Conservation (phyloP, 2,797 vertebrate genomes). For the Phrynocephalus guinanensis region DNA sequence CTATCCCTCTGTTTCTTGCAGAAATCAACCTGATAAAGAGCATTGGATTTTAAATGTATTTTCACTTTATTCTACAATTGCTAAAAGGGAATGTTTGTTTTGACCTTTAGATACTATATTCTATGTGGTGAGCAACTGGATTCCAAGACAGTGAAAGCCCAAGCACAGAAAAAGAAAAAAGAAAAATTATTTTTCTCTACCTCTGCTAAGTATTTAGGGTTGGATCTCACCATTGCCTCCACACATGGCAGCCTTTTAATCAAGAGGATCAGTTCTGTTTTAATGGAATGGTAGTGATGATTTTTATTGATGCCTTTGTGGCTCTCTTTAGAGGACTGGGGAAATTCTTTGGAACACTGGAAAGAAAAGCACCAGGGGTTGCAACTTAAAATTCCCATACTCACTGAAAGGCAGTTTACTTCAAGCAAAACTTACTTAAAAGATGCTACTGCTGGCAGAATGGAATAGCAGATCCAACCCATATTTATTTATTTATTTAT, state of each 20-base stretch:
- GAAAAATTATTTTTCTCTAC: too few species aligned
- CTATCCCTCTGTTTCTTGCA: background rate
- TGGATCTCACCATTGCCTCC: too few species aligned
- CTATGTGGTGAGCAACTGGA: background rate
- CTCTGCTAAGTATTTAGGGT: too few species aligned
- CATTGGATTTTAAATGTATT: background rate
- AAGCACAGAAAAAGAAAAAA: background rate
- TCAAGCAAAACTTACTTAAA: background rate
- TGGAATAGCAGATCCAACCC: background rate
- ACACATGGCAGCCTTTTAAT: too few species aligned
- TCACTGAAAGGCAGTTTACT: background rate
- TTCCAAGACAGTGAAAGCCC: background rate
- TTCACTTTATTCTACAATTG: background rate
- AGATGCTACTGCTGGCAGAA: background rate
- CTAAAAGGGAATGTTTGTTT: too few species aligned
- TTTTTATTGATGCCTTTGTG: background rate
- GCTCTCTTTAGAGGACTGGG: background rate
- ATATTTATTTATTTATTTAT: too few species aligned
- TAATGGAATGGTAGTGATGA: background rate
- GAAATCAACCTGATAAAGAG: background rate
- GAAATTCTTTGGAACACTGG: background rate
- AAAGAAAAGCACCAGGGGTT: background rate
- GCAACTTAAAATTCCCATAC: background rate
- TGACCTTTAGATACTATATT: background rate
- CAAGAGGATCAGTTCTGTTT: too few species aligned